These are phyloP conservation scores for Danaus melanippus DNA, from an alignment of 1,140 invertebrate species.

Conservation along the genomic window DNA sequence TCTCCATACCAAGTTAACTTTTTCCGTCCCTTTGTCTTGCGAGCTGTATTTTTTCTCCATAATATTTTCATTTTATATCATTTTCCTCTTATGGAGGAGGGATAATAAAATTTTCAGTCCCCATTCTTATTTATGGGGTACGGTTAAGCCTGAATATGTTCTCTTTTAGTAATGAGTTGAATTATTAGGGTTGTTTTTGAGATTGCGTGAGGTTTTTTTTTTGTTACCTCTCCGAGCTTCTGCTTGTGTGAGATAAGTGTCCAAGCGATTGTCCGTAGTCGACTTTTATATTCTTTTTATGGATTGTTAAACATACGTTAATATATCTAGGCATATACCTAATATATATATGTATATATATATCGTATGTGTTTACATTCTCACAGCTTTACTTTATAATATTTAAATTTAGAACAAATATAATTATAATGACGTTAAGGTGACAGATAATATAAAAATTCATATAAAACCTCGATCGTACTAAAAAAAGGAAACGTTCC, in stretches of 20 bases:
- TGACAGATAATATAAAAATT: no score
- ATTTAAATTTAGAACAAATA: no score
- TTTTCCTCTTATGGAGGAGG: constrained; percentile 59
- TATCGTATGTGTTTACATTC: no score
- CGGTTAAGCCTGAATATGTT: constrained; percentile 66
- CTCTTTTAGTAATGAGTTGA: constrained; percentile 65
- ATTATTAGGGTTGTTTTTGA: constrained; percentile 66
- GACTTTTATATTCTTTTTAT: constrained; percentile 23
- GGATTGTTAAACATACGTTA: constrained; percentile 9
- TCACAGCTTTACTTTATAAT: no score
- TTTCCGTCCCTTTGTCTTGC: constrained; percentile 64
- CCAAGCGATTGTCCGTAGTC: constrained; percentile 29
- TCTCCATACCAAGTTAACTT: constrained; percentile 25
- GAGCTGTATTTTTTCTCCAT: constrained; percentile 68
- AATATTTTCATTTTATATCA: constrained; percentile 72
- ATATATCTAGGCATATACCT: no score
- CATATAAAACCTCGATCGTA: no score
- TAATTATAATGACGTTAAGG: no score
- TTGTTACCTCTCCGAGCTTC: constrained; percentile 30
- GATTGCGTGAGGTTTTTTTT: constrained; percentile 38
- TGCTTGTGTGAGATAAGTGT: constrained; percentile 47
- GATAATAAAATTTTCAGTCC: constrained; percentile 68
- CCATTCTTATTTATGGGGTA: constrained; percentile 63
- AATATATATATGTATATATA: no score
- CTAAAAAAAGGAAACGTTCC: not conserved